Conservation (phyloP, 2,888 invertebrate genomes). For the Metopia argyrocephala region DNA sequence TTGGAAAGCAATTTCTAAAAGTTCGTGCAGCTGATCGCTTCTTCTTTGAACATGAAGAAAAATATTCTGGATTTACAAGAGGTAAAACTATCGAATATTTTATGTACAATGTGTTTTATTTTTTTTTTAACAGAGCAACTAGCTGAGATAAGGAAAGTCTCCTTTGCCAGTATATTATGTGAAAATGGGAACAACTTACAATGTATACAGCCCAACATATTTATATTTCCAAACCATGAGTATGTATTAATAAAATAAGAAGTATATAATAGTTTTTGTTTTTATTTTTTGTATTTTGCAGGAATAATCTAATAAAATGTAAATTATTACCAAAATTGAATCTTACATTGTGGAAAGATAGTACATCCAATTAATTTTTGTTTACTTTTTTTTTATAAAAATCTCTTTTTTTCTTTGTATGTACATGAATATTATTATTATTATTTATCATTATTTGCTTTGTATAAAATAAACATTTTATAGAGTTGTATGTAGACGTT, state of each 20-base stretch:
- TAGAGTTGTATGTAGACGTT: no score
- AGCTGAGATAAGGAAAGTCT: slow-evolving; percentile 85
- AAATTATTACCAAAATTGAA: slow-evolving; percentile 70
- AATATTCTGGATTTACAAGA: slow-evolving; percentile 79
- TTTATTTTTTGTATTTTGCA: slow-evolving; percentile 38
- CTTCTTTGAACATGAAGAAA: slow-evolving; percentile 82
- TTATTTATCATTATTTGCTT: no score
- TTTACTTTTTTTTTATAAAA: no score
- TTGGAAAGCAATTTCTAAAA: slow-evolving; percentile 84
- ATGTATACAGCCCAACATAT: slow-evolving; percentile 81
- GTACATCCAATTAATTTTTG: slow-evolving; percentile 9
- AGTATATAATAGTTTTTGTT: background rate
- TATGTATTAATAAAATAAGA: slow-evolving; percentile 59
- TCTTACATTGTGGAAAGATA: slow-evolving; percentile 72
- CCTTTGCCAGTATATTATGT: slow-evolving; percentile 87
- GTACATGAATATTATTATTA: no score
- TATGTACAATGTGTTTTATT: background rate
- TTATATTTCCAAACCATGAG: slow-evolving; percentile 70
- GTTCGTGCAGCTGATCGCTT: slow-evolving; percentile 85
- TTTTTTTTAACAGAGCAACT: slow-evolving; percentile 81
- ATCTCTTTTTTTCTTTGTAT: background rate
- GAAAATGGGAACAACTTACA: slow-evolving; percentile 84
- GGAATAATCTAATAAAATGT: slow-evolving; percentile 70
- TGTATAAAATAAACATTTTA: no score
- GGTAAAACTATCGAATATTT: slow-evolving; percentile 72